Conservation (phyloP, 2,888 invertebrate species). For the Druceiella hillmani region DNA sequence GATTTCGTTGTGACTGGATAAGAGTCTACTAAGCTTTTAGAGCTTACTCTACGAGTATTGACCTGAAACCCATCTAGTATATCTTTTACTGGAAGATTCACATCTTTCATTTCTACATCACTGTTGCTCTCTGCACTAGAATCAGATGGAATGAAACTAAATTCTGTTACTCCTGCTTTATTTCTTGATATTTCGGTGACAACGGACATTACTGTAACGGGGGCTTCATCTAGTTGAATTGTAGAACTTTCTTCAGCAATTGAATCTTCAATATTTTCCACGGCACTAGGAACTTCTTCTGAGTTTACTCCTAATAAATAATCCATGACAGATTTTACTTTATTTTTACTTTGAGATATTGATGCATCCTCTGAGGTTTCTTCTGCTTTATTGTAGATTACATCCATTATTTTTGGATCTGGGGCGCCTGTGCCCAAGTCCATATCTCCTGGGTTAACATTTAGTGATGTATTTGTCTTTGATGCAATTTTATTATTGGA, state of each 20-base stretch:
- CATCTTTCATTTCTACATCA: slow-evolving; percentile 21
- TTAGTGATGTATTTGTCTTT: slow-evolving; percentile 15
- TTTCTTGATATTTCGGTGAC: slow-evolving; percentile 24
- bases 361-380: slow-evolving; percentile 28
- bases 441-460: slow-evolving; percentile 34
- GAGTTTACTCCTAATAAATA: slow-evolving; percentile 41
- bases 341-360: slow-evolving; percentile 32
- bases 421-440: slow-evolving; percentile 42
- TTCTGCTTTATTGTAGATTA: slow-evolving; percentile 33
- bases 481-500: background rate
- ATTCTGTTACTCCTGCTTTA: slow-evolving; percentile 19
- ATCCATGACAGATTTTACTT: slow-evolving; percentile 38
- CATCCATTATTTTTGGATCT: slow-evolving; percentile 36
- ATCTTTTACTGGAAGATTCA: slow-evolving; percentile 22
- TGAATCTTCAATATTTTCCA: slow-evolving; percentile 19
- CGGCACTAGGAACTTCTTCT: slow-evolving; percentile 28
- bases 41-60: slow-evolving; percentile 20
- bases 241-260: slow-evolving; percentile 7
- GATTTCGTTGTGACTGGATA: slow-evolving; percentile 36
- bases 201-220: slow-evolving; percentile 23
- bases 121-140: slow-evolving; percentile 18
- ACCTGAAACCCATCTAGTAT: too few relatives aligned
- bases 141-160: slow-evolving; percentile 1
- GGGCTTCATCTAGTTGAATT: slow-evolving; percentile 23
- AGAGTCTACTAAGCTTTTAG: slow-evolving; percentile 25